A percentile compares a stretch with the other conserved stretches of the same genome.
These are phyloP conservation scores for Myrmecobius fasciatus DNA, from an alignment of 2,113 vertebrate species.

Conservation along the genomic window DNA sequence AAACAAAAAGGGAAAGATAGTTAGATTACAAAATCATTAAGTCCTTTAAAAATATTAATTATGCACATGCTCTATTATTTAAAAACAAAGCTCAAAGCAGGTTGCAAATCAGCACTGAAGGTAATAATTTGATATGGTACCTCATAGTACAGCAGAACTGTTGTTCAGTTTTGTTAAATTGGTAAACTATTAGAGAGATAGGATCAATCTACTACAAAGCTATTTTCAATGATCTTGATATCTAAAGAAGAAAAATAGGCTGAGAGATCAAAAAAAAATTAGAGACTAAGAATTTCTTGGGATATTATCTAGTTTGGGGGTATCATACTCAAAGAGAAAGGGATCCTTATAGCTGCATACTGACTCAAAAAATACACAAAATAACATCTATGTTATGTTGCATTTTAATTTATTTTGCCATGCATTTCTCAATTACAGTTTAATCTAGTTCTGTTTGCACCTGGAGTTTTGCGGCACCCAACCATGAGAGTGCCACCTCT, in stretches of 20 bases:
- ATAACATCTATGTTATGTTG: not conserved
- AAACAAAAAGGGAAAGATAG: constrained; percentile 45
- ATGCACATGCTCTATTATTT: not conserved
- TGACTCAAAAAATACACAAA: not conserved
- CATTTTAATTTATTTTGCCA: not conserved
- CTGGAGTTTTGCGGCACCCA: not conserved
- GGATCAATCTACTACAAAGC: constrained; percentile 26
- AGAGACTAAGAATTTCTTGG: not conserved
- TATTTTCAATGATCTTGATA: constrained; percentile 16
- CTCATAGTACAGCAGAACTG: constrained; percentile 41
- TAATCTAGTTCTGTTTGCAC: not conserved
- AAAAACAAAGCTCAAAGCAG: constrained; percentile 62
- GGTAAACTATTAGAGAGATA: constrained; percentile 31
- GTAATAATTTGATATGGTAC: constrained; percentile 42
- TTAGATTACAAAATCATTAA: not conserved
- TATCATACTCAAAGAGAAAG: not conserved
- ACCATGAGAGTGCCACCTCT: not conserved
- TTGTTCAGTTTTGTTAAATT: not conserved
- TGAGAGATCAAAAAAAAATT: constrained; percentile 29
- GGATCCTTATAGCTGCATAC: not conserved
- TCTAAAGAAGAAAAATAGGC: constrained; percentile 41
- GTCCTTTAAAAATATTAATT: not conserved
- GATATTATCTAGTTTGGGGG: not conserved
- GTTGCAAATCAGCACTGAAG: constrained; percentile 48
- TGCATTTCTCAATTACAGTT: not conserved